Evolutionary conservation across 1,140 invertebrate species (phyloP), one percentile per base, ranked within the genome.

Genomic region (Drosophila tropicalis): DNA sequence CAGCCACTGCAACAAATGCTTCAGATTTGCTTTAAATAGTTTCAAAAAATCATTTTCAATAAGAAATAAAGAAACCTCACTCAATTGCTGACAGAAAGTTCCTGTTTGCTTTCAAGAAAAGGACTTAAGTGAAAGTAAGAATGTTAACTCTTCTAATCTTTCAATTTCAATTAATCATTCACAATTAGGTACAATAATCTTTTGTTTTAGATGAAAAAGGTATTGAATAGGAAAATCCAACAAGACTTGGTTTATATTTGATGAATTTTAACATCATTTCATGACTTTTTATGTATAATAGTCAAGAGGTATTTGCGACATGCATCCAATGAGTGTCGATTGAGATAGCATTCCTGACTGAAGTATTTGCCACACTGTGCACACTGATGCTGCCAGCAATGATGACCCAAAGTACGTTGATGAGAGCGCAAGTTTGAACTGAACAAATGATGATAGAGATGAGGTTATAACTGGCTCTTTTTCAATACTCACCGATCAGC

Each of bases 361-460:
- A 96, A 97, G 12, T 95, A 94, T 79, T 96, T 95, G 44, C 94
- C 94, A 75, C 95, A 96, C 58, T 94, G 93, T 1, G 92, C 81
- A 77, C 95, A 96, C 10, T 94, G 93, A 94, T 95, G 95, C 68
- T 94, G 90, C 95, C 95, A 96, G 32, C 94, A 86, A 91, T 96
- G 95, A 86, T 96, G 95, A 29, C 94, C 94, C 68, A 95, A 93
- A 2, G 95, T 94, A 64, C 95, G 94, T 84, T 95, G 95, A 92
- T 96, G 95, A 0, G 95, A 95, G 60, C 95, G 92, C 10, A 96
- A 91, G 91, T 96, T 96, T 0, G 95, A 96, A 61, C 95, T 96
- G 73, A 69, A 67, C 15, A 19, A 19, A 22, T 4, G 2, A 32
- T 32, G 6, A 69, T 41, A 72, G 70, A 65, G 62, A 22, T 17